Percentiles rank a stretch among this genome's conserved stretches.
phyloP scores from a whole-genome alignment of 2,888 invertebrate species.

The Ephialtes manifestator region DNA sequence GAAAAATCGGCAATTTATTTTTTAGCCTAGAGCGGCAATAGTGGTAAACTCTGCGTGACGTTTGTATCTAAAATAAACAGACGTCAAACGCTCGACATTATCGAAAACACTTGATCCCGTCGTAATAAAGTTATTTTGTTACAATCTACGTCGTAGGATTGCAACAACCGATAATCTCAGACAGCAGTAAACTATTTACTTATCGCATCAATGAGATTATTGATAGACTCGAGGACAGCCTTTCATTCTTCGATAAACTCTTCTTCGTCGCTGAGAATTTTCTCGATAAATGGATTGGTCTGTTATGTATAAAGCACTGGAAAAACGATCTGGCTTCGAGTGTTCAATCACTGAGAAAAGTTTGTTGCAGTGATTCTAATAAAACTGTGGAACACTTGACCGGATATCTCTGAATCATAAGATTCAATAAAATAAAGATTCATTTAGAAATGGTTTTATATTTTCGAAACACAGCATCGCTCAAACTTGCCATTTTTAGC shows the following conservation, averaged over 20 bases:
- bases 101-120: background rate
- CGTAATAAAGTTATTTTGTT: slow-evolving; percentile 14
- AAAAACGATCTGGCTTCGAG: background rate
- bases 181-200: background rate
- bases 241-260: slow-evolving; percentile 13
- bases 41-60: too few relatives aligned
- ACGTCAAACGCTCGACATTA: slow-evolving; percentile 14
- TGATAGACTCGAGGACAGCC: background rate
- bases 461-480: too few relatives aligned
- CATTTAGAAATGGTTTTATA: background rate
- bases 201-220: slow-evolving; percentile 10
- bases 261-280: background rate
- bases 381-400: background rate
- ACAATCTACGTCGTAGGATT: background rate
- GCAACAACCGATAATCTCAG: background rate
- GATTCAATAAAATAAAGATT: slow-evolving; percentile 3
- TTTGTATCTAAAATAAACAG: too few relatives aligned
- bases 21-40: too few relatives aligned
- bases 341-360: background rate
- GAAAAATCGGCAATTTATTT: too few relatives aligned
- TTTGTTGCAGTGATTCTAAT: background rate
- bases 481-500: background rate
- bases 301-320: background rate
- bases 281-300: slow-evolving; percentile 6
- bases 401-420: background rate